A percentile compares a stretch with the other conserved stretches of the same genome.
Conservation (phyloP, 2,888 invertebrate species). For the Amblyjoppa proteus region DNA sequence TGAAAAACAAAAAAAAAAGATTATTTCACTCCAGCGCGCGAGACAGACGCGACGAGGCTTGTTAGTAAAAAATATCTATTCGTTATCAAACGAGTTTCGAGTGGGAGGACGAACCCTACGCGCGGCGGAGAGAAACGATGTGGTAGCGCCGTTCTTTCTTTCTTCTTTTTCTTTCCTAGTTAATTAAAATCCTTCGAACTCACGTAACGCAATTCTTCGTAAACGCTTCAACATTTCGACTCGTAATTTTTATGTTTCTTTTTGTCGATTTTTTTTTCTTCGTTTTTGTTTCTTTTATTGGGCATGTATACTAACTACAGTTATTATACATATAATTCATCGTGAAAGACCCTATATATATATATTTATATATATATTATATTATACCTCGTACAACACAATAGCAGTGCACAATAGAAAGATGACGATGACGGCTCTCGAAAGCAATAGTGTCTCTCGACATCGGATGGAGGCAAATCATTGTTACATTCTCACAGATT, state of each 20-base stretch:
- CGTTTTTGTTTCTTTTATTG: slow-evolving; percentile 64
- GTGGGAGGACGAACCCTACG: slow-evolving; percentile 8
- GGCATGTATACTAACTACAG: slow-evolving; percentile 71
- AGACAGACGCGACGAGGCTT: slow-evolving; percentile 10
- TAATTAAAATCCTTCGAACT: slow-evolving; percentile 1
- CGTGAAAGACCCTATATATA: slow-evolving; percentile 68
- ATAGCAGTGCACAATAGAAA: slow-evolving; percentile 70
- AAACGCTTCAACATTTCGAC: background rate
- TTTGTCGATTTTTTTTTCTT: background rate
- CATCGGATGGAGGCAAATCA: slow-evolving; percentile 51
- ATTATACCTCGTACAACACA: slow-evolving; percentile 68
- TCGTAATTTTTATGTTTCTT: slow-evolving; percentile 6
- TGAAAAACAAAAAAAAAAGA: background rate
- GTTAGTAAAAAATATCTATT: slow-evolving; percentile 32
- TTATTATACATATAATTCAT: slow-evolving; percentile 70
- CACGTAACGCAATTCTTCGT: background rate
- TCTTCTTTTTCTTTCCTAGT: slow-evolving; percentile 4
- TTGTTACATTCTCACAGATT: slow-evolving; percentile 56
- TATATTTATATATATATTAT: slow-evolving; percentile 39
- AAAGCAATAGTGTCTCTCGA: slow-evolving; percentile 60
- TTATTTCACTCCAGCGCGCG: background rate
- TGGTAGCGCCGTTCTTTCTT: background rate
- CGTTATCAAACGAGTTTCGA: slow-evolving; percentile 37
- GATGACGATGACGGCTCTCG: slow-evolving; percentile 63
- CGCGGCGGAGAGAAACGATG: background rate